phyloP scores from a whole-genome alignment of 2,888 invertebrate species.

The Alsophila aescularia region DNA sequence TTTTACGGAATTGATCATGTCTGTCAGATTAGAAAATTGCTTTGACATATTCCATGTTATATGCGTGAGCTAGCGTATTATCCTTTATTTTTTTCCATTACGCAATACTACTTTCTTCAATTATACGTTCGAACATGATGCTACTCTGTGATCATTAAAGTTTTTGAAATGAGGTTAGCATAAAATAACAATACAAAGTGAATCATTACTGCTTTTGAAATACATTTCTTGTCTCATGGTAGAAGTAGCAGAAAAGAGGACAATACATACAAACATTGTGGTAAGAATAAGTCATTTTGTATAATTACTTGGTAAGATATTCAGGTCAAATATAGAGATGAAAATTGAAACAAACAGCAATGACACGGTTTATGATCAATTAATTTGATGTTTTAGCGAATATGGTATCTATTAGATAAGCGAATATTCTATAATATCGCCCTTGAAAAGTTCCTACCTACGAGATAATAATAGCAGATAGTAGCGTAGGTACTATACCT shows the following conservation, averaged over 20 bases:
- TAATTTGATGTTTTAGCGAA: not conserved
- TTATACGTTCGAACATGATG: not conserved
- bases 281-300: constrained; percentile 9
- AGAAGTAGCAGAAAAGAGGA: constrained; percentile 4
- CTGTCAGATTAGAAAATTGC: not conserved
- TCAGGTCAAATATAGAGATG: constrained; percentile 6
- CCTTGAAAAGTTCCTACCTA: constrained; percentile 60
- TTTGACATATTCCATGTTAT: not conserved
- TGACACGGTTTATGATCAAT: not conserved
- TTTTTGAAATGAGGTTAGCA: not conserved
- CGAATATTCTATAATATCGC: constrained; percentile 52
- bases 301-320: not conserved
- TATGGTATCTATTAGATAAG: constrained; percentile 15
- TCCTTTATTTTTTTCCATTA: not conserved
- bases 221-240: not conserved
- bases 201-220: constrained; percentile 2
- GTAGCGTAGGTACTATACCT: constrained; percentile 23
- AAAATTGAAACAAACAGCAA: constrained; percentile 7
- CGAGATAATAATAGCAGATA: constrained; percentile 44
- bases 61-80: no score
- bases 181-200: constrained; percentile 1
- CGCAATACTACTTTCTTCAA: not conserved
- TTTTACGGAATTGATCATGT: not conserved
- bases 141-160: constrained; percentile 3
- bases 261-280: not conserved